Conservation (phyloP, 2,797 vertebrate genomes). For the Hemitrygon akajei region DNA sequence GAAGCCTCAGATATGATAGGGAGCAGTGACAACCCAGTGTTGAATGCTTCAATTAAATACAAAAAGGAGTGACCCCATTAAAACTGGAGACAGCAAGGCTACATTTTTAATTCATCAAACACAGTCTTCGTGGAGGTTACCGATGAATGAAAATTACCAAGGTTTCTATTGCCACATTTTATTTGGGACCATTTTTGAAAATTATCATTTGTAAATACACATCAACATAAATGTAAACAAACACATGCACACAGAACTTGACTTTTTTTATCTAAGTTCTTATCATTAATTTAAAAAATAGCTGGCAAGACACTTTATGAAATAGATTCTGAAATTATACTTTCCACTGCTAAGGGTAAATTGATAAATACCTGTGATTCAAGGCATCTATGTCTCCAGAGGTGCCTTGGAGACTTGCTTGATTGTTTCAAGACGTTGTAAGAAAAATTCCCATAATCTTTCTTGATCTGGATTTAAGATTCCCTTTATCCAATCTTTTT, state of each 20-base stretch:
- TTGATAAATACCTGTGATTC: not conserved
- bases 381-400: not conserved
- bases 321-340: not conserved
- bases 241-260: not conserved
- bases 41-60: conserved; percentile 31
- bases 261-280: not conserved
- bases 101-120: conserved; percentile 12
- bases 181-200: not conserved
- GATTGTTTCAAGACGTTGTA: not conserved
- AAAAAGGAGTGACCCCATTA: conserved; percentile 18
- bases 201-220: not conserved
- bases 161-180: not conserved
- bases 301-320: not conserved
- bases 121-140: not conserved
- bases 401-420: conserved; percentile 15
- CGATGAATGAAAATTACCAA: conserved; percentile 12
- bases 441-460: not conserved
- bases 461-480: not conserved
- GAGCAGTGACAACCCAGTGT: conserved; percentile 12
- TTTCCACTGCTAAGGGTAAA: not conserved
- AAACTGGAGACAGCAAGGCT: conserved; percentile 30
- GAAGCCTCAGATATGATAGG: conserved; percentile 29
- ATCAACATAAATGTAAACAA: not conserved
- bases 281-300: not conserved
- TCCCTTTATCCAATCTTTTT: not conserved